Conservation (phyloP, 2,888 invertebrate genomes). For the Tridacna gigas region DNA sequence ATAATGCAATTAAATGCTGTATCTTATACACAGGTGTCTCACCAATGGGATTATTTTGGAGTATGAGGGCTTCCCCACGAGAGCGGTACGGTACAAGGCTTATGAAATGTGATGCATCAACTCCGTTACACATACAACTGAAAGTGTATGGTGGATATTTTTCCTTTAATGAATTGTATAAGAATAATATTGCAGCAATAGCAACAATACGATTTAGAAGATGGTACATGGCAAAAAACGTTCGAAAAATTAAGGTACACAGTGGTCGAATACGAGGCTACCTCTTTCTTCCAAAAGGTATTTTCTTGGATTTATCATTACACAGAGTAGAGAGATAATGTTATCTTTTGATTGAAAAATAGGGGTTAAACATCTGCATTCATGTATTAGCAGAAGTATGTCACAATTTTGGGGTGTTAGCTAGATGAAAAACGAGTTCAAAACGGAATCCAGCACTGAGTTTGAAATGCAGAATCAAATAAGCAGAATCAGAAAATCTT, state of each 20-base stretch:
- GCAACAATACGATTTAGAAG: conserved; percentile 39
- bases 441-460: too few species aligned
- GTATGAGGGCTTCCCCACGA: conserved; percentile 68
- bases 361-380: too few species aligned
- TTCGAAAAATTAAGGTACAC: conserved; percentile 63
- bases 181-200: not conserved
- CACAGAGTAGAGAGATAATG: too few species aligned
- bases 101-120: conserved; percentile 66
- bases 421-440: too few species aligned
- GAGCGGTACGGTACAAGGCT: conserved; percentile 64
- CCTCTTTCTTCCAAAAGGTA: conserved; percentile 74
- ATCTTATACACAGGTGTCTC: conserved; percentile 68
- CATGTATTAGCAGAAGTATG: too few species aligned
- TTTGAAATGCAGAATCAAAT: too few species aligned
- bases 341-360: too few species aligned
- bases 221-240: conserved; percentile 68
- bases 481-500: too few species aligned
- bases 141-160: conserved; percentile 62
- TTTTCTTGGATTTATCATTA: not conserved
- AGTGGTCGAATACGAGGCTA: conserved; percentile 72
- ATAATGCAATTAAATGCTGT: too few species aligned
- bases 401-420: too few species aligned
- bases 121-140: conserved; percentile 61
- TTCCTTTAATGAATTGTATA: conserved; percentile 41
- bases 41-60: conserved; percentile 78